A percentile compares a stretch with the other conserved stretches of the same genome.
These are phyloP conservation scores for Pteronura brasiliensis DNA, from an alignment of 2,113 vertebrate species.

Conservation along the genomic window DNA sequence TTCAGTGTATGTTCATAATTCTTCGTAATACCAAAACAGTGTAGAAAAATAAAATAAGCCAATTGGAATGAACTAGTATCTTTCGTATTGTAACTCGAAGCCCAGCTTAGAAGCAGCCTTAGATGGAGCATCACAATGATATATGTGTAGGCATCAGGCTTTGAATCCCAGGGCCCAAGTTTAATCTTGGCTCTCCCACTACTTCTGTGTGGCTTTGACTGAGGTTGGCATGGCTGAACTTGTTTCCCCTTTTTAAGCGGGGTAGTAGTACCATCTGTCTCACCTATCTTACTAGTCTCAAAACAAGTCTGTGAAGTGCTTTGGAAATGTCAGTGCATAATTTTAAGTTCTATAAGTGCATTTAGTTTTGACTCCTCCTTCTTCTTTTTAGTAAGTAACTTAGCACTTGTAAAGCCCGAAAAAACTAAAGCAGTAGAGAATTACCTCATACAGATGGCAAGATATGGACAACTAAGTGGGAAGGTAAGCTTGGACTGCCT, in stretches of 20 bases:
- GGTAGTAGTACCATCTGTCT: neutral
- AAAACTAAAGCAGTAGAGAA: slow-evolving; percentile 98
- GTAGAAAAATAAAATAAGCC: neutral
- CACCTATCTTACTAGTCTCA: neutral
- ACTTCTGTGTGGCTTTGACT: neutral
- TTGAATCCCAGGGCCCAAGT: neutral
- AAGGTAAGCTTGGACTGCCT: slow-evolving; percentile 87
- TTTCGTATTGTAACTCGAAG: neutral
- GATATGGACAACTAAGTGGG: slow-evolving; percentile 92
- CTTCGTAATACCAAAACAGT: neutral
- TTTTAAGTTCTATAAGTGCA: neutral
- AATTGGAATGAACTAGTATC: neutral
- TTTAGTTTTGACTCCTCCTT: slow-evolving; percentile 43
- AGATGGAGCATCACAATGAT: neutral
- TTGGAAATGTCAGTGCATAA: neutral
- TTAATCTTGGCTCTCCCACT: neutral
- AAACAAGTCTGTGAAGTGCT: neutral
- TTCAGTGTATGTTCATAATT: neutral
- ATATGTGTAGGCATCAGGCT: neutral
- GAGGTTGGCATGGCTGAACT: neutral
- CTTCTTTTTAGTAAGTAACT: slow-evolving; percentile 91
- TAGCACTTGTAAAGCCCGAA: slow-evolving; percentile 98
- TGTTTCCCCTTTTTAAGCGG: neutral
- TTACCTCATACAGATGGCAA: slow-evolving; percentile 98
- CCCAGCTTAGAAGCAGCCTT: neutral